Evolutionary conservation across 1,140 invertebrate genomes (phyloP).

Genomic region (Diachasmimorpha longicaudata): DNA sequence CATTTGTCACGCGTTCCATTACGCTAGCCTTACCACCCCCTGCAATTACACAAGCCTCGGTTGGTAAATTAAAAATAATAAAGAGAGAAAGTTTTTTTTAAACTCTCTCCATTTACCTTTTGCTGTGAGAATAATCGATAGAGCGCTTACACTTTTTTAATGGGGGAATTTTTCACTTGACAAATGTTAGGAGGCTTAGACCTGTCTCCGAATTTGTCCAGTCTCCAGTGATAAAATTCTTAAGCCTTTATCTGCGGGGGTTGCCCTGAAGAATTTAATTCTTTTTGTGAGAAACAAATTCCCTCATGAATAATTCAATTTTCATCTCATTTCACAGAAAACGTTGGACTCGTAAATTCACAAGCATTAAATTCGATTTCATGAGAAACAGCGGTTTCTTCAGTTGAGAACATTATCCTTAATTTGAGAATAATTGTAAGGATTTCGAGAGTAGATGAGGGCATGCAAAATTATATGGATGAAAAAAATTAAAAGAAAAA

Average conservation of each 20-base stretch:
- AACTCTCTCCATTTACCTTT: neutral
- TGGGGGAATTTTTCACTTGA: neutral
- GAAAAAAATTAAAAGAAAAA: too few relatives aligned
- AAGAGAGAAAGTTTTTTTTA: neutral
- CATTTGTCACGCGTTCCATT: conserved; percentile 84
- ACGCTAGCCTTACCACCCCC: conserved; percentile 70
- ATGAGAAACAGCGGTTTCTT: too few relatives aligned
- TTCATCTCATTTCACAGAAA: neutral
- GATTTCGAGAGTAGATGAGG: too few relatives aligned
- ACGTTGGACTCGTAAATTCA: neutral
- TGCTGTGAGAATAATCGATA: neutral
- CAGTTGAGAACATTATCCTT: too few relatives aligned
- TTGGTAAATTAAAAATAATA: neutral
- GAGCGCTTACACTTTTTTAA: neutral
- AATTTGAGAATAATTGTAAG: neutral
- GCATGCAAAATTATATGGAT: too few relatives aligned
- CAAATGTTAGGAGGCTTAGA: neutral
- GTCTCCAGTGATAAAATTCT: neutral
- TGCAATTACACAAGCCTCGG: conserved; percentile 27
- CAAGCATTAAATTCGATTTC: neutral
- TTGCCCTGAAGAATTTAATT: neutral
- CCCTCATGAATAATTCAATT: neutral
- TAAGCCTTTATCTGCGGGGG: neutral
- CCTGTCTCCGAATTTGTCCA: neutral
- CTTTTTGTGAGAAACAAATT: neutral